phyloP scores from a whole-genome alignment of 2,888 invertebrate species.

The Rhagophthalmus giganteus region DNA sequence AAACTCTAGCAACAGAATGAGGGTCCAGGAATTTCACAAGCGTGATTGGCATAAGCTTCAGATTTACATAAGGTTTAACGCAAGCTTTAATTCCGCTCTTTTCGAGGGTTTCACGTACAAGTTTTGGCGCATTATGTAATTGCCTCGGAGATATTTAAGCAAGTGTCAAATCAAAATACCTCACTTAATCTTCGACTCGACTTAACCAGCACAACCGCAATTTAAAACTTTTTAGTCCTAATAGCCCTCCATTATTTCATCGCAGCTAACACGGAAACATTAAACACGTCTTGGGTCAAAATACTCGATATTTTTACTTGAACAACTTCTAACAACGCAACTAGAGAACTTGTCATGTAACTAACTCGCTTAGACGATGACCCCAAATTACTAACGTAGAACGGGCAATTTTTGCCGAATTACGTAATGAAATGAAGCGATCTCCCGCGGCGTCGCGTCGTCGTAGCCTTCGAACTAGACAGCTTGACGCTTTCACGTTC shows the following conservation, averaged over 20 bases:
- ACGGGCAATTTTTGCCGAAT: constrained; percentile 23
- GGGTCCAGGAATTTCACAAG: not conserved
- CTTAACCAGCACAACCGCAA: constrained; percentile 1
- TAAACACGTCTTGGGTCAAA: constrained; percentile 13
- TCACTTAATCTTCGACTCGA: not conserved
- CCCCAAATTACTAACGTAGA: constrained; percentile 23
- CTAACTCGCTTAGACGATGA: constrained; percentile 27
- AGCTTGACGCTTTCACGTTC: constrained; percentile 36
- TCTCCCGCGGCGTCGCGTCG: constrained; percentile 11
- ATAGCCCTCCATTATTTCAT: constrained; percentile 8
- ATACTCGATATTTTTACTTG: constrained; percentile 11
- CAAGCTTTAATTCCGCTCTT: constrained; percentile 2
- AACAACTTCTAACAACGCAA: constrained; percentile 6
- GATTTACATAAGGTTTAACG: not conserved
- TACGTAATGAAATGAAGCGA: constrained; percentile 28
- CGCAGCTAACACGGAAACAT: constrained; percentile 8
- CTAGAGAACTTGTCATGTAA: constrained; percentile 17
- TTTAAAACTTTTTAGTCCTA: constrained; percentile 3
- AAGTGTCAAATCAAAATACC: constrained; percentile 7
- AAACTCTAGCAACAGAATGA: too few species aligned
- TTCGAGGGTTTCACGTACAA: constrained; percentile 1
- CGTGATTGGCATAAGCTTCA: not conserved
- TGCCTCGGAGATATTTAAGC: not conserved
- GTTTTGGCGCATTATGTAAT: constrained; percentile 8
- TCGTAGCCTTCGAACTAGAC: constrained; percentile 23